Percentiles rank a stretch among this genome's conserved stretches.
These are phyloP conservation scores for Zaprionus lachaisei DNA, from an alignment of 1,140 invertebrate species.

Conservation along the genomic window DNA sequence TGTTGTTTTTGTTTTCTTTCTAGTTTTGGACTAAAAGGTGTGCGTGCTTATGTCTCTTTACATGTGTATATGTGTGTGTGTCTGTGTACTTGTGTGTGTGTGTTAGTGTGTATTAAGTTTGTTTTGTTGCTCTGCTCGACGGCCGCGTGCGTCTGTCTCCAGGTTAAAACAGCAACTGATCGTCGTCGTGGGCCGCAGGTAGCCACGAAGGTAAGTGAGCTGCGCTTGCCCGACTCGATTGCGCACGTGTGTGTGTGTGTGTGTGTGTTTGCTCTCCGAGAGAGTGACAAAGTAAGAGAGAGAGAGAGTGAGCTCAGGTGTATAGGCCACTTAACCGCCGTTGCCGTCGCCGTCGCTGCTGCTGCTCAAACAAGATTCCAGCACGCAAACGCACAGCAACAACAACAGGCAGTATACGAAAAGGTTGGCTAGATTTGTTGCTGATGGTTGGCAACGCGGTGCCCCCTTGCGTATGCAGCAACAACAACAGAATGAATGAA, in stretches of 20 bases:
- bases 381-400: conserved; percentile 60
- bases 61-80: conserved; percentile 21
- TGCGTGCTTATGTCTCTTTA: conserved; percentile 12
- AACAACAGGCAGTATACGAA: conserved; percentile 30
- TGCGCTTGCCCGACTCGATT: conserved; percentile 41
- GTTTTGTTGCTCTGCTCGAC: conserved; percentile 18
- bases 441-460: conserved; percentile 55
- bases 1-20: conserved; percentile 73
- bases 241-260: conserved; percentile 1
- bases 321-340: conserved; percentile 39
- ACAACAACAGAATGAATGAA: conserved; percentile 19
- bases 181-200: conserved; percentile 57
- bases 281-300: conserved; percentile 14
- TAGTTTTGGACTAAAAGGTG: conserved; percentile 62
- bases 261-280: conserved; percentile 16
- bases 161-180: conserved; percentile 73
- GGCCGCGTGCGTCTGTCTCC: conserved; percentile 63
- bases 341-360: conserved; percentile 26
- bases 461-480: conserved; percentile 36
- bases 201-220: conserved; percentile 73
- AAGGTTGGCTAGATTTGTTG: conserved; percentile 23
- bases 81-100: conserved; percentile 7
- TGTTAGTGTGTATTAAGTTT: conserved; percentile 42
- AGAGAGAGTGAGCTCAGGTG: conserved; percentile 46
- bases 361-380: conserved; percentile 72